phyloP scores from a whole-genome alignment of 2,797 vertebrate species.

The Balearica regulorum region DNA sequence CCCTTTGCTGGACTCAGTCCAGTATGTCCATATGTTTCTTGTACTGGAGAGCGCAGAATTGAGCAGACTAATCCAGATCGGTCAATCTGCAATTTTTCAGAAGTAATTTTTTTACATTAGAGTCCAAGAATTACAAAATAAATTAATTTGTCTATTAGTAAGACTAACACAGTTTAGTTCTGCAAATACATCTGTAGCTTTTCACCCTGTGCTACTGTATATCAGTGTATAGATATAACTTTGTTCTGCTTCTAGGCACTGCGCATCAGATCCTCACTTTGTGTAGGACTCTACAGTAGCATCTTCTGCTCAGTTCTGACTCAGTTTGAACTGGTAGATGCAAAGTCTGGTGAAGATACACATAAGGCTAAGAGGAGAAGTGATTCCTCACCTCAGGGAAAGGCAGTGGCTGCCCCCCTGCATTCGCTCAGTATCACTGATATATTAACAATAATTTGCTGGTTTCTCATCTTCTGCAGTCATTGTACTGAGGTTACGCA shows the following conservation, averaged over 20 bases:
- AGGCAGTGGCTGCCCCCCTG: accelerated
- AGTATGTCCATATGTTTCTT: not conserved
- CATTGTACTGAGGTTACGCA: not conserved
- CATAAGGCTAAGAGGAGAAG: not conserved
- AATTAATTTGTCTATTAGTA: not conserved
- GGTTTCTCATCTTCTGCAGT: not conserved
- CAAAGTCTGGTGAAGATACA: not conserved
- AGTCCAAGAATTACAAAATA: not conserved
- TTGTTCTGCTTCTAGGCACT: not conserved
- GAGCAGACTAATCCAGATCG: not conserved
- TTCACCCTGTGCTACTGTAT: not conserved
- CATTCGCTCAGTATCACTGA: not conserved
- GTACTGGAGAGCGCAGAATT: not conserved
- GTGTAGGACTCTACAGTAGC: not conserved
- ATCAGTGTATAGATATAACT: not conserved
- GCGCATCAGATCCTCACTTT: not conserved
- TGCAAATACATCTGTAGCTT: not conserved
- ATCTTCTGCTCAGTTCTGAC: not conserved
- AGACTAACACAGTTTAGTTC: not conserved
- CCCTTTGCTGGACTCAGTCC: not conserved
- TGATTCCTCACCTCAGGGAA: not conserved
- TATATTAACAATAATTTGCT: not conserved
- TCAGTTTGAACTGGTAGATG: not conserved
- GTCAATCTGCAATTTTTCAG: not conserved
- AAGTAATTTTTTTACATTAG: not conserved